Conservation (phyloP, 1,140 invertebrate species). For the Polypedilum pembai region DNA sequence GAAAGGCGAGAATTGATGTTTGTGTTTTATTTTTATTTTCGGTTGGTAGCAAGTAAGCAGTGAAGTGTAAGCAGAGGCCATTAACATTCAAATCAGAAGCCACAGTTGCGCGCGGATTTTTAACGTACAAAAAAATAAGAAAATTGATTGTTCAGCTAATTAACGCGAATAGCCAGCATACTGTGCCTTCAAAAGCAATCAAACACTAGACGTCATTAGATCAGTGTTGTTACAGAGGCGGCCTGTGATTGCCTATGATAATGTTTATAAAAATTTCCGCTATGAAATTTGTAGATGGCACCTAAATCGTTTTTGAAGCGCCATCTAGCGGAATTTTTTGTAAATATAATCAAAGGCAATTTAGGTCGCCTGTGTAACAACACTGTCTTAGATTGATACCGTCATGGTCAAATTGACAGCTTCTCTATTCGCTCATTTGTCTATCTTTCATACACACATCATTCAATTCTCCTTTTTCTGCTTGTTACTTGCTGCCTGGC, state of each 20-base stretch:
- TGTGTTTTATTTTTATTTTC: not conserved
- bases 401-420: conserved; percentile 10
- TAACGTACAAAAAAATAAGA: no score
- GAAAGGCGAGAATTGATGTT: conserved; percentile 16
- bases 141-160: no score
- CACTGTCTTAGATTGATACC: not conserved
- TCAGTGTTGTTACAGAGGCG: not conserved
- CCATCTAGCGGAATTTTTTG: no score
- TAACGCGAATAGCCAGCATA: not conserved
- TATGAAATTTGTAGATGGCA: no score
- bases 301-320: no score
- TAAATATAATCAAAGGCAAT: no score
- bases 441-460: no score
- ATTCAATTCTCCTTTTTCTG: not conserved
- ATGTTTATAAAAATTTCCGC: no score
- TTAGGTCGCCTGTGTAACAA: no score
- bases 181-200: not conserved
- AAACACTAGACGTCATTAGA: not conserved
- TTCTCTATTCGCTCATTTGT: no score
- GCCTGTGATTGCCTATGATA: no score
- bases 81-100: not conserved
- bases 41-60: not conserved
- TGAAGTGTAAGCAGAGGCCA: conserved; percentile 9
- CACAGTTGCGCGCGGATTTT: not conserved
- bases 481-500: not conserved